Evolutionary conservation across 2,797 vertebrate genomes (phyloP).

Genomic region (Hydrocynus forskahlii): DNA sequence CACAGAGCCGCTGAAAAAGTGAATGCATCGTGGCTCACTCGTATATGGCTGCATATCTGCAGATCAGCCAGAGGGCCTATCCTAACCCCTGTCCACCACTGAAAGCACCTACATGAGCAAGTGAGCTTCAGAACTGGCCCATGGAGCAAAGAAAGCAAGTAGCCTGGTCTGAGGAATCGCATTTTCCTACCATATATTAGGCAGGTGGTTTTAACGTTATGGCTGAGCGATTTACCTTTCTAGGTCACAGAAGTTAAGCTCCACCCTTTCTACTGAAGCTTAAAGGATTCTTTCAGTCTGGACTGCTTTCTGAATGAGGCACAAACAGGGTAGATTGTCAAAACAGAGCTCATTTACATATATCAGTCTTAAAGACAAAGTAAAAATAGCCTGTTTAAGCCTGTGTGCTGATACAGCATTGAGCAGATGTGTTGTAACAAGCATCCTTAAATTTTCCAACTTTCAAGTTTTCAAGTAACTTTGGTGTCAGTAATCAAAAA

Average conservation of each 20-base stretch:
- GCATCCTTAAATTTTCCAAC: neutral
- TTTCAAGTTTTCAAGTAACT: constrained; percentile 1
- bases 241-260: neutral
- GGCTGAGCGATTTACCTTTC: neutral
- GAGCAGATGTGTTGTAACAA: neutral
- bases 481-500: neutral
- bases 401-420: neutral
- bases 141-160: too few relatives aligned
- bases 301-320: neutral
- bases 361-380: neutral
- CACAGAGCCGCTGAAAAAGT: too few relatives aligned
- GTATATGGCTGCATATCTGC: too few relatives aligned
- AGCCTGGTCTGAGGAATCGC: too few relatives aligned
- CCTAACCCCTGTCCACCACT: too few relatives aligned
- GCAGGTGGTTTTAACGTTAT: too few relatives aligned
- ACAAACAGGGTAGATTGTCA: neutral
- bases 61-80: too few relatives aligned
- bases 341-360: neutral
- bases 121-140: too few relatives aligned
- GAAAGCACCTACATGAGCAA: too few relatives aligned
- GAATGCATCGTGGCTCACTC: too few relatives aligned
- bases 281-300: neutral
- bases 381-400: neutral
- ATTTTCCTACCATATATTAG: too few relatives aligned
- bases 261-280: neutral